Percentiles rank a stretch among this genome's conserved stretches.
These are phyloP conservation scores for Palloptera scutellata DNA, from an alignment of 2,888 invertebrate genomes.

Conservation along the genomic window DNA sequence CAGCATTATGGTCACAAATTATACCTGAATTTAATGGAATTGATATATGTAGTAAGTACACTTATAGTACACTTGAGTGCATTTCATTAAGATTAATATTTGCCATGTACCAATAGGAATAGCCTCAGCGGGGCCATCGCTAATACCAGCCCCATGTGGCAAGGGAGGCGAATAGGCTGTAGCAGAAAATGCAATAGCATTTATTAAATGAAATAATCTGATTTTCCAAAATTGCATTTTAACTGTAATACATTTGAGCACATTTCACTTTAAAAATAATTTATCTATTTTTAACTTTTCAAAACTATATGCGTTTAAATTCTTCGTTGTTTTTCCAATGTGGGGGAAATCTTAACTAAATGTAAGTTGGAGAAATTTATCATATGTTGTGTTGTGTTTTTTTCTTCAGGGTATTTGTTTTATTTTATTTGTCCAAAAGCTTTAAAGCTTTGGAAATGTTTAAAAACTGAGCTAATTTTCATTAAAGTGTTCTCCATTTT, in stretches of 20 bases:
- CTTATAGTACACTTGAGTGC: background rate
- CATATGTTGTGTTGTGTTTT: background rate
- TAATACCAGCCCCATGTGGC: background rate
- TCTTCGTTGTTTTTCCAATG: background rate
- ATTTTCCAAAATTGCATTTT: background rate
- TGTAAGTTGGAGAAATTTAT: background rate
- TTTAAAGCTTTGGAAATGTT: conserved; percentile 26
- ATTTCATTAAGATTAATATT: background rate
- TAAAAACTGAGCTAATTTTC: background rate
- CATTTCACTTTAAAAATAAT: background rate
- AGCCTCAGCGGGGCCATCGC: conserved; percentile 4
- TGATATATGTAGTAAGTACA: too few species aligned
- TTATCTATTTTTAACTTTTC: background rate
- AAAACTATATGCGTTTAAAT: background rate
- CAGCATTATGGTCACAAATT: conserved; percentile 53
- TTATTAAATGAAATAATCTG: background rate
- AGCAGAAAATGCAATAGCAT: background rate
- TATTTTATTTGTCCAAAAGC: conserved; percentile 7
- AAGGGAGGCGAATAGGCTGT: background rate
- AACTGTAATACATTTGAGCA: background rate
- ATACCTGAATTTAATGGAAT: conserved; percentile 46
- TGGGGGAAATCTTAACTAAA: background rate
- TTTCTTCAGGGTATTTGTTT: background rate
- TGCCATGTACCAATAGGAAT: conserved; percentile 34
- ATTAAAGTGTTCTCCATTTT: conserved; percentile 10